Base-by-base conservation (phyloP, 2,888 invertebrate species). In the Sesia apiformis region DNA sequence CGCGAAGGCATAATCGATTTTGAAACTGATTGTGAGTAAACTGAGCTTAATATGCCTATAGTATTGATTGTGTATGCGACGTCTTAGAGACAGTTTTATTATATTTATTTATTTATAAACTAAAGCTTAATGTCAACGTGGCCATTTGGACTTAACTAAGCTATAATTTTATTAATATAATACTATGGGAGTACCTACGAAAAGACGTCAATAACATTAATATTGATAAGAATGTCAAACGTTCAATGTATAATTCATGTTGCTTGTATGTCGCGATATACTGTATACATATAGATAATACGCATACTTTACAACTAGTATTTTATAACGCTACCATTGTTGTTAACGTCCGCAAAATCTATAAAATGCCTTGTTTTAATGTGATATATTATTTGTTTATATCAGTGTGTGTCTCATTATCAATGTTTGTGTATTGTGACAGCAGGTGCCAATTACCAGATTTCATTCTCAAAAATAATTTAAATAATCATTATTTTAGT, bases 161-260 rank as follows among this genome's bases (percentile, higher is more conserved):
- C 23, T 23, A 23, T 23, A 23, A 23, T 23, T 23, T 23, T 23
- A 23, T 23, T 23, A 46, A 46, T 46, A 46, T 46, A 23, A 46
- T 46, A 46, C 39, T 52, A 46, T 4, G 8, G 39, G 40, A n/a
- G 23, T 50, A 38, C 7, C 46, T 53, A 6, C 39, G 41, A 41
- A 38, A 49, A 50, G 51, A 76, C 72, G 81, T 84, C 82, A 82
- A 75, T 77, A 78, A 72, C 78, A 76, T 76, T 67, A 61, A 61
- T 64, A 60, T 60, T 59, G 84, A 84, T 84, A 84, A 82, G 69
- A 68, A 64, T 72, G 74, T 79, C 78, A 77, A 78, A 77, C 72
- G 77, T 72, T 72, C 72, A 72, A 65, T 70, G 51, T 53, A 53
- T 55, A 53, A 43, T 42, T 57, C 53, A 8, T 8, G 46, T 46